Base-by-base conservation (phyloP, 2,797 vertebrate genomes). In the Argentina silus region DNA sequence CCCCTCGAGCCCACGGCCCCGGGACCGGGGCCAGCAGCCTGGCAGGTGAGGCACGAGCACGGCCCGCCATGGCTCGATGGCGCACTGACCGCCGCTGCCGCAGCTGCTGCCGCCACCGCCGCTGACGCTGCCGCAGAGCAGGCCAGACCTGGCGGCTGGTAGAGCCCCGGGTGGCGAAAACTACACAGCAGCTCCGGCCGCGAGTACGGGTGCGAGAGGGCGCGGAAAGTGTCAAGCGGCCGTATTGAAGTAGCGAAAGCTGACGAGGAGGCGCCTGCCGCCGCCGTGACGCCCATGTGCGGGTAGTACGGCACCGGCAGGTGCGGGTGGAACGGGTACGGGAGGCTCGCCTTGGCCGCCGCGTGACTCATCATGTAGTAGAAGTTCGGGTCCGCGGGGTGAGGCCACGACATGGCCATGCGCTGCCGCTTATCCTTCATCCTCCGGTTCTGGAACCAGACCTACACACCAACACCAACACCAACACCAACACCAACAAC, bases 251-350 rank as follows among this genome's bases (percentile, higher is more conserved):
- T 92, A 79, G 95, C 93, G 61, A 96, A 95, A 66, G 95, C 94
- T 0, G 93, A 93, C 2, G 94, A 92, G 1, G 94, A 93, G 48
- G 90, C 90, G 0, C 94, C 94, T 0, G 94, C 95, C 0, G 95
- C 95, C 0, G 94, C 94, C 0, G 95, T 95, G 72, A 96, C 94
- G 48, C 95, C 95, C 80, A 96, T 93, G 83, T 96, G 95, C 21
- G 95, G 95, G 73, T 95, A 96, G 88, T 96, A 96, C 88, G 96
- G 95, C 72, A 96, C 93, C 0, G 95, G 95, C 86, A 96, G 94
- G 90, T 96, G 95, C 51, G 95, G 94, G 78, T 95, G 95, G 87
- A 96, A 96, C 48, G 95, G 95, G 90, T 95, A 96, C 79, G 95
- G 95, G 79, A 96, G 89, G 86, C 90, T 94, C 76, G 93, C 27